Base-by-base conservation (phyloP, 2,113 vertebrate species). In the Ardeotis arabs region DNA sequence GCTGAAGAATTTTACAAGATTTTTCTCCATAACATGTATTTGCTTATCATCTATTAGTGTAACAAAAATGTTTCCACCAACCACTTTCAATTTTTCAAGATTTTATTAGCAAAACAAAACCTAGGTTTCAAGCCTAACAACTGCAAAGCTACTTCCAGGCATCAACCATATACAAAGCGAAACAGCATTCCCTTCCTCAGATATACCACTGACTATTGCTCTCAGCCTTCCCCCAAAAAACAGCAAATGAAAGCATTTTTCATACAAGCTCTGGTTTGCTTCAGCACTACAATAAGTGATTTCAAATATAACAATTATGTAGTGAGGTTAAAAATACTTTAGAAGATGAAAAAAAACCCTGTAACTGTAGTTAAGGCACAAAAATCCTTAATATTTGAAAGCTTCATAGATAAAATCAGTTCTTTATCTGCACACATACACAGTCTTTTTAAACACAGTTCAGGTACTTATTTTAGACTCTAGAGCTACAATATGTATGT, bases 301-400 rank as follows among this genome's bases (percentile, higher is more conserved):
- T 95, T 90, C 68, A 95, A 88, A 93, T 73, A 88, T 72, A 90
- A 88, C 58, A 77, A 80, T 93, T 95, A 93, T 6, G 63, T 75
- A 90, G 49, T 21, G 37, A 96, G 47, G 85, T 93, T 95, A 93
- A 95, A 97, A 97, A 96, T 86, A 96, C 53, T 93, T 82, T 15
- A 76, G 75, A 52, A 92, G 55, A 90, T n/a, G 59, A 58, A 83
- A 95, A 90, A 94, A 76, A 2, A 7, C 21, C 19, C 10, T 64
- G 82, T 62, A 95, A 73, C 77, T 82, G 47, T 37, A 22, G 45
- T 86, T 97, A 76, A 95, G 76, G 83, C 67, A 90, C 17, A 95
- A 90, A 96, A 94, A 58, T 64, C 37, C 35, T 39, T 89, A 83
- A 58, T 80, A 93, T 86, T 66, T 83, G 60, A 88, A 93, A 90